phyloP scores from a whole-genome alignment of 2,113 vertebrate species.

The Hystrix brachyura region DNA sequence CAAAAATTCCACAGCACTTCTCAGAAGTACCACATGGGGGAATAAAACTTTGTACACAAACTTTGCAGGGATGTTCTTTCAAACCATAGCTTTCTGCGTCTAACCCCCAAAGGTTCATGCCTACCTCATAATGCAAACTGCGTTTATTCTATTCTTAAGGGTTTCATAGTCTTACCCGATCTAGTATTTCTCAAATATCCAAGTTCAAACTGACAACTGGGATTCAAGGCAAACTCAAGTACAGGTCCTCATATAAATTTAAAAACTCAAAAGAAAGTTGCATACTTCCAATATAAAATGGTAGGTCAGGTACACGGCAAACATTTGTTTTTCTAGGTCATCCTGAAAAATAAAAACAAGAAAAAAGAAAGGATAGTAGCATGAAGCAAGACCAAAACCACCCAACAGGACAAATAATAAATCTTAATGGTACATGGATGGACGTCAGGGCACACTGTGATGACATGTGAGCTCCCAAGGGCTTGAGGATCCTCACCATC shows the following conservation, averaged over 20 bases:
- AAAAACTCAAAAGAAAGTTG: neutral
- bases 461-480: too few species aligned
- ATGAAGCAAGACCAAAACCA: neutral
- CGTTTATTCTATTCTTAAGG: neutral
- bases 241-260: neutral
- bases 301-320: neutral
- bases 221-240: neutral
- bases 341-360: neutral
- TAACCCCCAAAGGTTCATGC: neutral
- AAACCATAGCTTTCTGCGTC: neutral
- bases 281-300: too few species aligned
- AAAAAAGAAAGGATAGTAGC: neutral
- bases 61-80: neutral
- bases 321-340: neutral
- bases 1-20: neutral
- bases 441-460: neutral
- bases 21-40: too few species aligned
- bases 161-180: neutral
- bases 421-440: neutral
- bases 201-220: neutral
- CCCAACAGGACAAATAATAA: too few species aligned
- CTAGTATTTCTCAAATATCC: neutral
- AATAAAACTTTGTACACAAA: neutral
- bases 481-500: neutral
- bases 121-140: neutral